Evolutionary conservation across 2,113 vertebrate genomes (phyloP).

Genomic region (Butorides virescens): DNA sequence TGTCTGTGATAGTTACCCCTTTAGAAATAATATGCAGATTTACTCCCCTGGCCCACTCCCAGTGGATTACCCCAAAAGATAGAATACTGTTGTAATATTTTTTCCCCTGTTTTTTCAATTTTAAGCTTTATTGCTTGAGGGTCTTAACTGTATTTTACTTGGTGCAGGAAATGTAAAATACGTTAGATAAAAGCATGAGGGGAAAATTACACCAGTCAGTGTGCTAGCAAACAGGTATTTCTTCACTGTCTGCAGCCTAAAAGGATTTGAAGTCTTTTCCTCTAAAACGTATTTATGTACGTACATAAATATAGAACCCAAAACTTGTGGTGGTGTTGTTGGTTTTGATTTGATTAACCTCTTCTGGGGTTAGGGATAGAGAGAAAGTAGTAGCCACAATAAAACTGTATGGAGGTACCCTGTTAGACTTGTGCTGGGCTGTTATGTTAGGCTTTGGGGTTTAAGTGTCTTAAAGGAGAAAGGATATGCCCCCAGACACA

Average conservation of each 20-base stretch:
- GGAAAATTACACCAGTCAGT: slow-evolving; percentile 41
- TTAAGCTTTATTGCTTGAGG: slow-evolving; percentile 45
- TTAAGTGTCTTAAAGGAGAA: background rate
- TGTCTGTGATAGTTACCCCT: background rate
- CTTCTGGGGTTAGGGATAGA: background rate
- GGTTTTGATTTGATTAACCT: background rate
- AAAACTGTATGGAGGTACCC: background rate
- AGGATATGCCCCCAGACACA: background rate
- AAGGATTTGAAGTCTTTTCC: slow-evolving; percentile 23
- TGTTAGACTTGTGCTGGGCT: accelerated
- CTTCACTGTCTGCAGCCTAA: slow-evolving; percentile 32
- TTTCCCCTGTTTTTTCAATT: background rate
- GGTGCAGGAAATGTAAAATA: slow-evolving; percentile 51
- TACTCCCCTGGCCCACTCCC: background rate
- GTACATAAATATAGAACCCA: background rate
- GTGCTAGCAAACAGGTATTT: slow-evolving; percentile 45
- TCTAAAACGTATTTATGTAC: slow-evolving; percentile 1
- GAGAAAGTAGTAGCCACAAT: background rate
- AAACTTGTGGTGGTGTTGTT: background rate
- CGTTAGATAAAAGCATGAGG: slow-evolving; percentile 24
- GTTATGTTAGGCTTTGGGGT: background rate
- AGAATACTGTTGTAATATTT: slow-evolving; percentile 20
- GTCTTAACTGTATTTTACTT: slow-evolving; percentile 62
- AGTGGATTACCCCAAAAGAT: background rate
- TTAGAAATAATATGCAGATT: background rate